These are phyloP conservation scores for Pagrus major DNA, from an alignment of 2,113 vertebrate genomes.

Conservation along the genomic window DNA sequence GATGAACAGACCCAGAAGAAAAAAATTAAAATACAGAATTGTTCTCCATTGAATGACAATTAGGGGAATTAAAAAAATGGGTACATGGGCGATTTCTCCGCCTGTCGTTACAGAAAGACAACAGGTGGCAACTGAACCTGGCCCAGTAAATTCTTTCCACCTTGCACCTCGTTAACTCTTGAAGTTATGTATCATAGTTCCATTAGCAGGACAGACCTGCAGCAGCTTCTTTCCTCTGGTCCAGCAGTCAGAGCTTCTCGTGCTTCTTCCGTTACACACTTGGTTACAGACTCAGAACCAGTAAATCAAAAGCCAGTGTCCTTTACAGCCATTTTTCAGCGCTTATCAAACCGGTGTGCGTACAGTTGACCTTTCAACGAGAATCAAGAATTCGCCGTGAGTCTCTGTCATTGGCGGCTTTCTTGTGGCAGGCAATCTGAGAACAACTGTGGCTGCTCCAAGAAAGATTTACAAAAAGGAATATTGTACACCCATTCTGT, in stretches of 20 bases:
- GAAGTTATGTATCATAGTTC: constrained; percentile 31
- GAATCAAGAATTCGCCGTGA: neutral
- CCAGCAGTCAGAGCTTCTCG: constrained; percentile 27
- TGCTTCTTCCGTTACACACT: constrained; percentile 4
- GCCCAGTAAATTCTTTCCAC: constrained; percentile 4
- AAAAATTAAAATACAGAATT: neutral
- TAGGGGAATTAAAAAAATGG: neutral
- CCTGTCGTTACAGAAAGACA: constrained; percentile 22
- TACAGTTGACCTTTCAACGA: neutral
- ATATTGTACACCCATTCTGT: constrained; percentile 60
- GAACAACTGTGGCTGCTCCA: constrained; percentile 39
- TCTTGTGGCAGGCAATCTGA: constrained; percentile 15
- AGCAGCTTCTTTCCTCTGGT: constrained; percentile 48
- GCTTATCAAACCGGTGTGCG: neutral
- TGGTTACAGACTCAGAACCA: constrained; percentile 19
- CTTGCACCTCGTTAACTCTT: constrained; percentile 45
- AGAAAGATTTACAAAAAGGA: constrained; percentile 52
- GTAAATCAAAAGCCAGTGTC: constrained; percentile 1
- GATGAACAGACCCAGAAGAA: neutral
- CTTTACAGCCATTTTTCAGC: constrained; percentile 1
- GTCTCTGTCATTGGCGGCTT: constrained; percentile 30
- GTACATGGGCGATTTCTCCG: constrained; percentile 4
- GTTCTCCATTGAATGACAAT: neutral
- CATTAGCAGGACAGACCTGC: constrained; percentile 42
- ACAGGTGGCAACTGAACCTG: neutral